Base-by-base conservation (phyloP, 2,888 invertebrate species). In the Omphaloscelis lunosa region DNA sequence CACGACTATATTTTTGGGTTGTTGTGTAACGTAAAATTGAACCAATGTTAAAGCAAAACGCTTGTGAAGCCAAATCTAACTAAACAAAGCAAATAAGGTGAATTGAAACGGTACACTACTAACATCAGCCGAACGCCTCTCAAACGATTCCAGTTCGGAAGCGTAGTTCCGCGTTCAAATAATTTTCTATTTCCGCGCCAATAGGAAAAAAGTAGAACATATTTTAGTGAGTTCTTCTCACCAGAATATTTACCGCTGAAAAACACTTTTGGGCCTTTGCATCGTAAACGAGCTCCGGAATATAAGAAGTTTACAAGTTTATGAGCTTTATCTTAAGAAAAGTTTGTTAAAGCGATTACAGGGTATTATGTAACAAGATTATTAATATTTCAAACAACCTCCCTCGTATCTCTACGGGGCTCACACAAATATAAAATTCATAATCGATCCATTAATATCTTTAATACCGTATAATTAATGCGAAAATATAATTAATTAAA, bases 171-270 rank as follows among this genome's bases (percentile, higher is more conserved):
- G 80, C 82, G 76, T 84, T 75, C 73, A 86, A 90, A 88, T 89
- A 86, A 89, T 89, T 86, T 89, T 86, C 87, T 83, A 80, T 87
- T 89, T 87, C 87, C 85, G 75, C 73, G 61, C 72, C 68, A 58
- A 79, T 80, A 75, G 77, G 84, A 85, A 90, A 89, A 89, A 89
- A 86, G 79, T 84, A 75, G 72, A 71, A 72, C 75, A 84, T 79
- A 78, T 86, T 84, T 87, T 73, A 73, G 79, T 85, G 65, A 65
- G 83, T 78, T 66, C 51, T 72, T 68, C 63, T 58, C 56, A 48
- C 68, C 66, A 73, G n/a, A 77, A 72, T 63, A 48, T 80, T 85
- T 75, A 56, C 68, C 74, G 63, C 65, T 75, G 23, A 72, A 80
- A 84, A 75, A 85, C 66, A 80, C 72, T 80, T 80, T 76, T 75